Percentiles rank a stretch among this genome's conserved stretches.
Evolutionary conservation across 2,797 vertebrate genomes (phyloP).

Genomic region (Alfaro cultratus): DNA sequence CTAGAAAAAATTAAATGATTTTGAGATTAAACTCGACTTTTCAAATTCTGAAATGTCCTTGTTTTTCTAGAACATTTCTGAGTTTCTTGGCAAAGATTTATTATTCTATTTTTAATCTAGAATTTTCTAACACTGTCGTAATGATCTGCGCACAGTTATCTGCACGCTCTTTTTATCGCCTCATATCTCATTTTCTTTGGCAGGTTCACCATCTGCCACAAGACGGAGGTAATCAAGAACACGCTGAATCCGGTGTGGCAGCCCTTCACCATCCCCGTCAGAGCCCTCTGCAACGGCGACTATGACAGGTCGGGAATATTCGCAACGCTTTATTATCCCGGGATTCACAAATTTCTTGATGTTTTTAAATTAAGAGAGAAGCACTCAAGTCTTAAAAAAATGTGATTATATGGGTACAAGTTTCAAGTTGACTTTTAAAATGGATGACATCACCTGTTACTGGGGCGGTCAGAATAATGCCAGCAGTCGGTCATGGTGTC

Average conservation of each 20-base stretch:
- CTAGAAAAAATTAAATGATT: too few species aligned
- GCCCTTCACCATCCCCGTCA: constrained; percentile 94
- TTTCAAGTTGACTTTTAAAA: constrained; percentile 2
- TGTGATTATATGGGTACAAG: not conserved
- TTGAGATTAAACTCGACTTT: too few species aligned
- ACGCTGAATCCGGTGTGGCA: constrained; percentile 97
- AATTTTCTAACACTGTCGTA: too few species aligned
- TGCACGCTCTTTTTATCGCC: constrained; percentile 15
- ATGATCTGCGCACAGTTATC: constrained; percentile 12
- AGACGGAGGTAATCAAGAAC: constrained; percentile 98
- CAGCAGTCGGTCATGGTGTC: constrained; percentile 78
- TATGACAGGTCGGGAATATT: constrained; percentile 88
- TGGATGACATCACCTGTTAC: constrained; percentile 61
- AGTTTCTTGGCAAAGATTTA: too few species aligned
- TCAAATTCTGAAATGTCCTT: too few species aligned
- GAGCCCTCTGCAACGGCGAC: constrained; percentile 95
- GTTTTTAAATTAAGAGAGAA: not conserved
- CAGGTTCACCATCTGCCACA: constrained; percentile 99
- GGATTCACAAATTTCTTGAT: not conserved
- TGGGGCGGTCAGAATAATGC: constrained; percentile 80
- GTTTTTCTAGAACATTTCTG: too few species aligned
- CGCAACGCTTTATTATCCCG: not conserved
- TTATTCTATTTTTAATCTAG: too few species aligned
- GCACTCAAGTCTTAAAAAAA: not conserved
- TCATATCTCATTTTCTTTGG: constrained; percentile 34